Base-by-base conservation (phyloP, 2,888 invertebrate species). In the Eurois occulta region DNA sequence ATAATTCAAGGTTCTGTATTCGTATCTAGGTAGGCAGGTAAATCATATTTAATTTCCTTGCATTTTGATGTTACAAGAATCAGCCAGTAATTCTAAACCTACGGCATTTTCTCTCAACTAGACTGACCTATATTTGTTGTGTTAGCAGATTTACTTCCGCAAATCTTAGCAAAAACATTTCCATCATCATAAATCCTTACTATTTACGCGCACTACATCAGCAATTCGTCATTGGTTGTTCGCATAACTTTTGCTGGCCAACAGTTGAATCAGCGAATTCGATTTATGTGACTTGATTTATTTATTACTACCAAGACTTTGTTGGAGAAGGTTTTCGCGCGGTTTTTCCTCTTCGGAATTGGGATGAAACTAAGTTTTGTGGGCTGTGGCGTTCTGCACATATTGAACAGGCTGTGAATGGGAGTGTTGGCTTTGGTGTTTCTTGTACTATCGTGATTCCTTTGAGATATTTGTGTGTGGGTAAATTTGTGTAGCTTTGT, bases 261-360 rank as follows among this genome's bases (percentile, higher is more conserved):
- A 91, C 93, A 91, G 92, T 92, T 91, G 93, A 94, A 92, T 94
- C 92, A 93, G 92, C 93, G 90, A 89, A 91, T 91, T 84, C 84
- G 90, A 94, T 95, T 95, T 95, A 95, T 94, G 90, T 84, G 86
- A 90, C 89, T 90, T 90, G 87, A 91, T 91, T 92, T 90, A 90
- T 88, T 89, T 90, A 89, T 87, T 85, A 76, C 84, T 72, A 55
- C 64, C 70, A 72, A 80, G 80, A 76, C 62, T 85, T 85, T 75
- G 68, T 79, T 72, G 60, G 62, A 35, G 43, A 52, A 77, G 77
- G 64, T 86, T 78, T 74, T 67, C 74, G 8, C 28, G 41, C 43
- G 68, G 71, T 66, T 83, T 84, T 86, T 77, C 78, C 82, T 87
- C 73, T 78, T 75, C 41, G 55, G 38, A 78, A 80, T 82, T 78